Conservation (phyloP, 64 coral and sea anemone genomes). For the Stichodactyla helianthus region DNA sequence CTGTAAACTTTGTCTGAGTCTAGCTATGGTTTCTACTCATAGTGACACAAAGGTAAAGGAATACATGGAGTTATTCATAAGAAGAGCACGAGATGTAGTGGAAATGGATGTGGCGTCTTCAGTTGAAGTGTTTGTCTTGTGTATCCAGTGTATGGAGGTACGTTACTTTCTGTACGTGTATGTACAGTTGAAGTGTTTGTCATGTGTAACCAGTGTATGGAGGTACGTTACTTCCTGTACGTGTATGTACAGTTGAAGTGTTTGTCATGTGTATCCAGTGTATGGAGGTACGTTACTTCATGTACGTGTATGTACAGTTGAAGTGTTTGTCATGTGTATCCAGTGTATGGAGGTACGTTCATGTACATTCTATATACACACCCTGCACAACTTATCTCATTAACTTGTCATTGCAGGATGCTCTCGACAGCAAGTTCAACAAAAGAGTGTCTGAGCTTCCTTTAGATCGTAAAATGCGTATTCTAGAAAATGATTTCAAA, state of each 20-base stretch:
- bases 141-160: conserved; percentile 90
- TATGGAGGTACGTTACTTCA: conserved; percentile 11
- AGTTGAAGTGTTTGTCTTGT: conserved; percentile 75
- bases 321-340: too few species aligned
- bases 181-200: too few species aligned
- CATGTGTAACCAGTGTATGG: neutral
- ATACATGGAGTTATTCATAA: conserved; percentile 47
- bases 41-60: conserved; percentile 36
- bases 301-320: neutral
- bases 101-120: conserved; percentile 16
- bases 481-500: neutral
- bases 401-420: conserved; percentile 10
- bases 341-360: conserved; percentile 15
- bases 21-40: neutral
- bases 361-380: too few species aligned
- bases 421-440: neutral
- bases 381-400: neutral
- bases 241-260: neutral
- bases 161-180: neutral
- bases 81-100: conserved; percentile 29
- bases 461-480: neutral
- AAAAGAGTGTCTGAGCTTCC: neutral
- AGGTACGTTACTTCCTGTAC: neutral
- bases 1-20: neutral
- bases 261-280: neutral